phyloP scores from a whole-genome alignment of 1,140 invertebrate species.

The Ooceraea biroi region DNA sequence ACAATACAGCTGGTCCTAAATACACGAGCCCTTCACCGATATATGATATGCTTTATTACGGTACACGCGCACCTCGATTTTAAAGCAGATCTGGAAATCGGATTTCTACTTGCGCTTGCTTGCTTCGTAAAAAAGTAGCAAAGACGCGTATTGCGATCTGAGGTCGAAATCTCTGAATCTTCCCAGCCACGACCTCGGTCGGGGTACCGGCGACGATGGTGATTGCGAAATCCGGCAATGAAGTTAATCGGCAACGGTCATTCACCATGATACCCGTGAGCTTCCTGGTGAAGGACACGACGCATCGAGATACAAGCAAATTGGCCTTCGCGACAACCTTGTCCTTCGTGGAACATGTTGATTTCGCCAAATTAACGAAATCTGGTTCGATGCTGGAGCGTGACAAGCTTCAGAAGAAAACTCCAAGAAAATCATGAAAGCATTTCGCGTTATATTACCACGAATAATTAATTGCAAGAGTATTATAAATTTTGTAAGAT shows the following conservation, averaged over 20 bases:
- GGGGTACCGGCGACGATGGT: constrained; percentile 72
- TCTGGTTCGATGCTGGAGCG: too few relatives aligned
- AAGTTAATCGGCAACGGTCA: constrained; percentile 75
- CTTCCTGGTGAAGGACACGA: constrained; percentile 43
- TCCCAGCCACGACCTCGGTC: constrained; percentile 72
- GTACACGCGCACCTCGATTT: too few relatives aligned
- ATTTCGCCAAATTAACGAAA: constrained; percentile 6
- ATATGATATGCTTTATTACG: too few relatives aligned
- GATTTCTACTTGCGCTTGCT: not conserved
- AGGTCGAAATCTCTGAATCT: constrained; percentile 64
- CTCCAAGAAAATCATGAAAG: too few relatives aligned
- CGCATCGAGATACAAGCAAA: not conserved
- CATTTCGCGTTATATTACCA: too few relatives aligned
- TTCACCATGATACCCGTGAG: constrained; percentile 78
- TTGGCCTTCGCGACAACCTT: constrained; percentile 28
- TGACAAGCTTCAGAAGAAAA: too few relatives aligned
- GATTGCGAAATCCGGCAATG: constrained; percentile 79
- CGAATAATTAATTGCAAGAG: too few relatives aligned
- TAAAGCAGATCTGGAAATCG: not conserved
- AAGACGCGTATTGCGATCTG: not conserved
- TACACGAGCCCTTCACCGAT: too few relatives aligned
- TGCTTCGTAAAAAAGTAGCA: constrained; percentile 14
- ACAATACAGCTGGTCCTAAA: too few relatives aligned
- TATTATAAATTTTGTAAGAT: constrained; percentile 24
- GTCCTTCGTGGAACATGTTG: constrained; percentile 33